phyloP scores from a whole-genome alignment of 1,140 invertebrate genomes.

The Macrobrachium rosenbergii region DNA sequence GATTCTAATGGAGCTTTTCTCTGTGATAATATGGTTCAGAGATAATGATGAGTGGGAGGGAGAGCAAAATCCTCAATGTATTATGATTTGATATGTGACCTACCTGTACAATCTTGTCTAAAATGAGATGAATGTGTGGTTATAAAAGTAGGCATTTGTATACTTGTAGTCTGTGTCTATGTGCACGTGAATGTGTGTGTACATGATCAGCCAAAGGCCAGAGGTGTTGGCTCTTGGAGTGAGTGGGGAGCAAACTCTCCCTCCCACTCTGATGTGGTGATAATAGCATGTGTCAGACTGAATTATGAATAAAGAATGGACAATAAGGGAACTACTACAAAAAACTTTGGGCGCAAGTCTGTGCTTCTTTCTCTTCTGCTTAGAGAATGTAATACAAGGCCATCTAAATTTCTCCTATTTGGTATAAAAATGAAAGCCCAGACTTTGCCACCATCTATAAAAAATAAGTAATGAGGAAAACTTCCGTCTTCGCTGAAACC shows the following conservation, averaged over 20 bases:
- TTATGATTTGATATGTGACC: neutral
- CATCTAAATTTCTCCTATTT: slow-evolving; percentile 51
- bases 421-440: slow-evolving; percentile 64
- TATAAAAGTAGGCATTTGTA: neutral
- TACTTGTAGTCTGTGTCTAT: neutral
- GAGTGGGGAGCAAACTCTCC: slow-evolving; percentile 32
- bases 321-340: slow-evolving; percentile 56
- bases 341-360: slow-evolving; percentile 52
- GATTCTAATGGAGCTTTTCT: slow-evolving; percentile 55
- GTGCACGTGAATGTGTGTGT: neutral
- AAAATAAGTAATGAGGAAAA: slow-evolving; percentile 62
- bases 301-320: slow-evolving; percentile 57
- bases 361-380: slow-evolving; percentile 49
- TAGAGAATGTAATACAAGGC: slow-evolving; percentile 58
- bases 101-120: slow-evolving; percentile 9
- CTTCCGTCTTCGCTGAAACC: slow-evolving; percentile 56
- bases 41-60: slow-evolving; percentile 53
- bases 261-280: slow-evolving; percentile 45
- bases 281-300: slow-evolving; percentile 32
- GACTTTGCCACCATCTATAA: slow-evolving; percentile 61
- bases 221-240: neutral
- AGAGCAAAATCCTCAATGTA: slow-evolving; percentile 29
- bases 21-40: slow-evolving; percentile 54
- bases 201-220: neutral
- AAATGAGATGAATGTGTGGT: slow-evolving; percentile 12